These are phyloP conservation scores for Odocoileus hemionus DNA, from an alignment of 2,113 vertebrate genomes.

Conservation along the genomic window DNA sequence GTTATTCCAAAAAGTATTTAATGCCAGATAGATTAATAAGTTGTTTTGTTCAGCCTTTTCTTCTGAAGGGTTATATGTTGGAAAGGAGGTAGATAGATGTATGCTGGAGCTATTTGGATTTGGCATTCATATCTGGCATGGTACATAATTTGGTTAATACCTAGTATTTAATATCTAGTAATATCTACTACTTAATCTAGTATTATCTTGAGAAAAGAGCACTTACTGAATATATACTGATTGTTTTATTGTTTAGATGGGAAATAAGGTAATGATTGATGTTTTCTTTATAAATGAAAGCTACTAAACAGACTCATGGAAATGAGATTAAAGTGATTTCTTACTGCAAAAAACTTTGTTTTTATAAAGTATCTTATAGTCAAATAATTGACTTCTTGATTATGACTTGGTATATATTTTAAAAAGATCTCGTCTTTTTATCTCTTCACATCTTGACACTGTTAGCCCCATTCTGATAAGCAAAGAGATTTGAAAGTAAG, in stretches of 20 bases:
- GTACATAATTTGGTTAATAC: neutral
- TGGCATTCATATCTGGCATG: neutral
- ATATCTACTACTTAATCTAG: neutral
- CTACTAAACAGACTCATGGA: neutral
- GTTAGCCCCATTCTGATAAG: neutral
- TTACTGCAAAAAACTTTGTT: neutral
- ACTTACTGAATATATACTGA: neutral
- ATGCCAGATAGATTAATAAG: neutral
- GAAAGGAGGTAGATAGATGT: neutral
- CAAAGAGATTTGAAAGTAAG: neutral
- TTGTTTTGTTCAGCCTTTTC: neutral
- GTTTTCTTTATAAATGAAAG: neutral
- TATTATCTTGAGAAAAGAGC: conserved; percentile 4
- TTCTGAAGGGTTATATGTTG: neutral
- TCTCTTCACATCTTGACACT: neutral
- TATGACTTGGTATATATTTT: neutral
- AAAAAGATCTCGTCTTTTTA: neutral
- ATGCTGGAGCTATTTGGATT: neutral
- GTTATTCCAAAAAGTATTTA: neutral
- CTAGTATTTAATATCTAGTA: neutral
- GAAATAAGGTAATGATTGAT: neutral
- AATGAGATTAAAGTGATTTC: neutral
- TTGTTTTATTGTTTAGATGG: neutral
- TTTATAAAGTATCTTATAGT: neutral
- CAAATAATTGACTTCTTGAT: neutral